Percentiles rank a stretch among this genome's conserved stretches.
Conservation (phyloP, 1,140 invertebrate genomes). For the Chionoecetes opilio region DNA sequence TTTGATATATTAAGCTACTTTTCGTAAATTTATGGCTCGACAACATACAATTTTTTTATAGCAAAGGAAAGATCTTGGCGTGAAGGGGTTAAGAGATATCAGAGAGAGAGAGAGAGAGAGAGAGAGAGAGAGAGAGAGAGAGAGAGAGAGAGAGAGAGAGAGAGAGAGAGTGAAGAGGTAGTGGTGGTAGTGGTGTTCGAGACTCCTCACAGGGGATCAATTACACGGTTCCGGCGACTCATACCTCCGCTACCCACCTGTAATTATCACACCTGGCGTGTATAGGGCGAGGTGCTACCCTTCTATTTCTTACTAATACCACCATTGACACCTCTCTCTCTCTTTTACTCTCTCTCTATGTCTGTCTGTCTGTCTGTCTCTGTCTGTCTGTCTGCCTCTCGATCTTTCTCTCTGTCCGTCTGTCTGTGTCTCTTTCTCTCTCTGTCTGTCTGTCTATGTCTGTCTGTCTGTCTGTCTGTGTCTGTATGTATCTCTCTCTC, state of each 20-base stretch:
- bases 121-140: constrained; percentile 27
- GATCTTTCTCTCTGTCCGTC: not conserved
- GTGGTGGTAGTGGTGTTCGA: not conserved
- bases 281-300: not conserved
- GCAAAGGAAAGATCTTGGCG: no score
- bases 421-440: not conserved
- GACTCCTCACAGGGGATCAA: not conserved
- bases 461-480: not conserved
- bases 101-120: not conserved
- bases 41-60: no score
- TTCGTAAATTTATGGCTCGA: no score
- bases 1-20: no score
- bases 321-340: not conserved
- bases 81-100: no score
- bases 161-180: not conserved
- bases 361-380: not conserved
- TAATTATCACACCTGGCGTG: constrained; percentile 8
- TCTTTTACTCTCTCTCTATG: not conserved
- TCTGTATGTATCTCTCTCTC: constrained; percentile 13
- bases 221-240: constrained; percentile 24
- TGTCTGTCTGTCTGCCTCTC: not conserved
- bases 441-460: not conserved
- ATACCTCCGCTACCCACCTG: not conserved
- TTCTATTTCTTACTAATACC: not conserved
- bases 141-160: not conserved